Base-by-base conservation (phyloP, 2,113 vertebrate species). In the Lanius ludovicianus region DNA sequence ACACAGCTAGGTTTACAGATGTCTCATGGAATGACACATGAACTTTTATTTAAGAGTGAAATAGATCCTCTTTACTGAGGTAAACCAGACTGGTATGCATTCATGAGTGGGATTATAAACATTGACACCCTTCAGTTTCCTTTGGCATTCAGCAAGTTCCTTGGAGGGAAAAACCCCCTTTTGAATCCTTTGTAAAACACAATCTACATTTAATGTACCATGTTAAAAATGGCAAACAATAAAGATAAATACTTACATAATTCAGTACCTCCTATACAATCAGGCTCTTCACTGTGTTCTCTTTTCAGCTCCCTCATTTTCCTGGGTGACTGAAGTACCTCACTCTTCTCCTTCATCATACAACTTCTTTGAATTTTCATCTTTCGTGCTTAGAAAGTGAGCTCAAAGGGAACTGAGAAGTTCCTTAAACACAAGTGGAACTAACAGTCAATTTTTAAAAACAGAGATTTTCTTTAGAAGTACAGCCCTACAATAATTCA, bases 351-450 rank as follows among this genome's bases (percentile, higher is more conserved):
- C 63, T 60, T 55, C 22, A 59, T 88, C 59, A 74, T 44, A 60
- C 24, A 65, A 52, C 17, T 75, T 92, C 83, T 95, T 76, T 1
- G 7, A 90, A 90, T 69, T 87, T 68, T 89, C 30, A 59, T 67
- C 13, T 57, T 73, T 77, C 44, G 28, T 30, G 17, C 35, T 52
- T 64, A 59, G 55, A 93, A 89, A 76, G 24, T n/a, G 8, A 94
- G 28, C 37, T 62, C 42, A 74, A 65, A 84, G 46, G 49, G 76
- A 93, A 95, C 25, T 15, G 68, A 80, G 27, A 76, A 92, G 70
- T 88, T 96, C 88, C 81, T 84, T 82, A 90, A 93, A 90, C 37
- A 74, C 15, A 89, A 91, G 57, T 25, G 50, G 60, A 87, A 88
- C 39, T 91, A 28, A 89, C 33, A 69, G 46, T 42, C 5, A 64